phyloP scores from a whole-genome alignment of 1,140 invertebrate genomes.

The Philotrypesis tridentata region DNA sequence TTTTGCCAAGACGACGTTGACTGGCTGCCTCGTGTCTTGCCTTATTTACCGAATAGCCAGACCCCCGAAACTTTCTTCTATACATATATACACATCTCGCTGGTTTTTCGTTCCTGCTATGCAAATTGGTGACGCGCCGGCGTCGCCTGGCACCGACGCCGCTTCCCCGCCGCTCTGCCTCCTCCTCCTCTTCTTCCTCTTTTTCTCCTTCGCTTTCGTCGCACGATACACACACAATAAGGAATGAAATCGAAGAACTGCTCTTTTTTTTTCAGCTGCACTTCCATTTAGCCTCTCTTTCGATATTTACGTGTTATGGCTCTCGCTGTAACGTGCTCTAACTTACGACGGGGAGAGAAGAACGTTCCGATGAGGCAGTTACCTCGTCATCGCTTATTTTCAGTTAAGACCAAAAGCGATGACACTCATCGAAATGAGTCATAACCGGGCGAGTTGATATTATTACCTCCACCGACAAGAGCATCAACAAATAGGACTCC shows the following conservation, averaged over 20 bases:
- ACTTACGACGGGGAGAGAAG: too few relatives aligned
- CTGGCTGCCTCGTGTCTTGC: background rate
- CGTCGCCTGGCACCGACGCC: conserved; percentile 18
- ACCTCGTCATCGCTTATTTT: too few relatives aligned
- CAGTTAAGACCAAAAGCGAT: background rate
- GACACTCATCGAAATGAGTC: background rate
- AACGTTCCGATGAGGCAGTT: too few relatives aligned
- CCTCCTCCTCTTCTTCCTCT: background rate
- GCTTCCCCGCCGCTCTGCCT: background rate
- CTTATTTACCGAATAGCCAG: conserved; percentile 14
- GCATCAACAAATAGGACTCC: background rate
- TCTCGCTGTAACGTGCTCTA: too few relatives aligned
- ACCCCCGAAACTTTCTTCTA: background rate
- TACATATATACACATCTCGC: background rate
- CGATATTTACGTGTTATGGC: too few relatives aligned
- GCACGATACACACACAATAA: background rate
- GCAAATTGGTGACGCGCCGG: conserved; percentile 26
- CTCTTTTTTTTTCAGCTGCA: background rate
- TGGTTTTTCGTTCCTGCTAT: conserved; percentile 22
- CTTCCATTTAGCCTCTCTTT: too few relatives aligned
- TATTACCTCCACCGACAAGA: background rate
- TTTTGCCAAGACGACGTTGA: conserved; percentile 8
- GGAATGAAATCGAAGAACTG: background rate
- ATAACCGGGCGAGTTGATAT: too few relatives aligned
- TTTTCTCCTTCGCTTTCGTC: background rate